Evolutionary conservation across 2,888 invertebrate species (phyloP).

Genomic region (Drosophila recens): DNA sequence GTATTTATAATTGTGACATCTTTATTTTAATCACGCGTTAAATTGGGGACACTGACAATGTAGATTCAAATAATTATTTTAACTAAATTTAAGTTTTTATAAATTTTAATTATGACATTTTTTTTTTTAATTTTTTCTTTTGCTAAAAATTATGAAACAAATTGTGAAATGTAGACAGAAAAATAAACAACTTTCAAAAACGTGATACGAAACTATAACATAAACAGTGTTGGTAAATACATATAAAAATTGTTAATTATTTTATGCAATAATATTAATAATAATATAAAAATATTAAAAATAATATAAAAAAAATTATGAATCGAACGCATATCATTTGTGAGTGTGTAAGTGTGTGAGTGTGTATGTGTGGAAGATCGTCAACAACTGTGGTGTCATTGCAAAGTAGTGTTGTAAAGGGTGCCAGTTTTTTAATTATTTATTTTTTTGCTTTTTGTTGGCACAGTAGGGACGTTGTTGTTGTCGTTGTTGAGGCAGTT

Average conservation of each 20-base stretch:
- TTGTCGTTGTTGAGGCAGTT: slow-evolving; percentile 48
- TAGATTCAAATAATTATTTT: slow-evolving; percentile 52
- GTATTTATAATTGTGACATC: slow-evolving; percentile 17
- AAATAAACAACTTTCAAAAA: background rate
- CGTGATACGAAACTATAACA: background rate
- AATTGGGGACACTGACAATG: slow-evolving; percentile 19
- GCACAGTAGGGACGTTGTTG: slow-evolving; percentile 35
- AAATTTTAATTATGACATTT: slow-evolving; percentile 19
- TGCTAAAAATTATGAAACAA: slow-evolving; percentile 46
- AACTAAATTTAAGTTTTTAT: slow-evolving; percentile 61
- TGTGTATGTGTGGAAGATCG: slow-evolving; percentile 44
- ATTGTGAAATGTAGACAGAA: slow-evolving; percentile 1
- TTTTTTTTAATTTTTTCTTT: slow-evolving; percentile 24
- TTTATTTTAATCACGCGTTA: slow-evolving; percentile 13
- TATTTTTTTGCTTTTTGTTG: slow-evolving; percentile 18
- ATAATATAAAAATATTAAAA: slow-evolving; percentile 10
- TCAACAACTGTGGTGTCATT: slow-evolving; percentile 23
- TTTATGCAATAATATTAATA: slow-evolving; percentile 9
- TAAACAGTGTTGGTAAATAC: slow-evolving; percentile 14
- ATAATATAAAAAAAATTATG: slow-evolving; percentile 12
- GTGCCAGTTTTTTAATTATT: slow-evolving; percentile 18
- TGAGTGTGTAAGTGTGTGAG: slow-evolving; percentile 13
- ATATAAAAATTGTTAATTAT: slow-evolving; percentile 20
- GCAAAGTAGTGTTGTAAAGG: slow-evolving; percentile 30
- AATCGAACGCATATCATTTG: slow-evolving; percentile 27